Base-by-base conservation (phyloP, 2,797 vertebrate genomes). In the Phoxinus dragarum region DNA sequence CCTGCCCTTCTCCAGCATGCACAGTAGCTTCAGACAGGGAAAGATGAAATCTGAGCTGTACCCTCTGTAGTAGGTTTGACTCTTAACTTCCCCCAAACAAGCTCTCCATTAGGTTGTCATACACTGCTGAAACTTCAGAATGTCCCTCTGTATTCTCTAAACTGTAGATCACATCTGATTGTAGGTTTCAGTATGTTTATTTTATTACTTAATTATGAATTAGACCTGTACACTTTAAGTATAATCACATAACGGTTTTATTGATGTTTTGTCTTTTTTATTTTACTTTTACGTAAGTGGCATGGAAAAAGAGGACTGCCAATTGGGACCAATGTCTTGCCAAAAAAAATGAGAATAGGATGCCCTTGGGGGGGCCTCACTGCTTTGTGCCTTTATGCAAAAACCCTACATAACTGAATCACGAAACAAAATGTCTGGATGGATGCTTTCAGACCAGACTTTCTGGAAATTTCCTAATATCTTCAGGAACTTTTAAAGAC, bases 351-450 rank as follows among this genome's bases (percentile, higher is more conserved):
- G 89, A 90, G 86, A 91, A 90, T 87, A 85, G 64, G 90, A 89
- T 88, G 91, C 91, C 93, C 91, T 90, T 82, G 89, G 88, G 92
- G 92, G 78, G 88, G 93, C 93, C 92, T 93, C 91, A 94, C 92
- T 94, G 95, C 94, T 94, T 94, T 95, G 96, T 96, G 96, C 96
- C 96, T 95, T 96, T 94, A 95, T 95, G 93, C 93, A 92, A 94
- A 94, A 93, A 81, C 87, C 90, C 89, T 91, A 90, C 90, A 92
- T 89, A 91, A 90, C 91, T 36, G 91, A 90, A 91, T 84, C 91
- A 92, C 90, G 68, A 90, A 86, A 84, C 89, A 88, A 91, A 88
- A 91, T 88, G 91, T 92, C 72, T 92, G 89, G 89, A 91, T 90
- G 92, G 88, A 85, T 34, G 84, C 84, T 85, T 92, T 93, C 93